Base-by-base conservation (phyloP, 2,888 invertebrate species). In the Pseudococcus viburni region DNA sequence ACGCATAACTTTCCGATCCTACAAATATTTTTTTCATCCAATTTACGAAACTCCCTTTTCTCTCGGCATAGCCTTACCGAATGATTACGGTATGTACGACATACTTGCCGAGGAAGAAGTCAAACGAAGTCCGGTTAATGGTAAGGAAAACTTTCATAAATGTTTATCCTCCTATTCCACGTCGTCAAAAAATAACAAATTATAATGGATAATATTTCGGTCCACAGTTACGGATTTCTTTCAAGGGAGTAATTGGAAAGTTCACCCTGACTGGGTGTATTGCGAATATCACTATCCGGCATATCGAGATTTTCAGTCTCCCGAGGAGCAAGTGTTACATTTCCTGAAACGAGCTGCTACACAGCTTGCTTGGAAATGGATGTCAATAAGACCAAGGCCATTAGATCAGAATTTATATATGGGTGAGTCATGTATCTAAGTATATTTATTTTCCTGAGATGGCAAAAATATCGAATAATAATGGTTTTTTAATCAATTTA, bases 41-140 rank as follows among this genome's bases (percentile, higher is more conserved):
- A 96, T 97, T 89, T 95, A 96, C 90, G 96, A 96, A 89, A 96
- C 97, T 73, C 97, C 97, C 80, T 98, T 96, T 93, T 97, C 97
- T 89, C 92, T 98, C 90, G 98, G 96, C 51, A 94, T 97, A 89
- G 96, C 97, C 17, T 93, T 98, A 90, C 98, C 98, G 4, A 96
- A 96, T 91, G 96, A 96, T 73, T 98, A 98, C 92, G 98, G 98
- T 90, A 96, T 96, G 95, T 96, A 96, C 90, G 96, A 96, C 91
- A 93, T 97, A 89, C 93, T 94, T 90, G 96, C 96, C 88, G 96
- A 97, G 91, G 95, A 96, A 91, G 97, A 97, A 92, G 95, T 97
- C 90, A 95, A 96, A 90, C 96, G 95, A 91, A 95, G 96, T 90
- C 94, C 94, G 90, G 93, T 95, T 90, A 96, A 96, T 92, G 96